A percentile compares a stretch with the other conserved stretches of the same genome.
Conservation (phyloP, 2,113 vertebrate species). For the Setophaga kirtlandii region DNA sequence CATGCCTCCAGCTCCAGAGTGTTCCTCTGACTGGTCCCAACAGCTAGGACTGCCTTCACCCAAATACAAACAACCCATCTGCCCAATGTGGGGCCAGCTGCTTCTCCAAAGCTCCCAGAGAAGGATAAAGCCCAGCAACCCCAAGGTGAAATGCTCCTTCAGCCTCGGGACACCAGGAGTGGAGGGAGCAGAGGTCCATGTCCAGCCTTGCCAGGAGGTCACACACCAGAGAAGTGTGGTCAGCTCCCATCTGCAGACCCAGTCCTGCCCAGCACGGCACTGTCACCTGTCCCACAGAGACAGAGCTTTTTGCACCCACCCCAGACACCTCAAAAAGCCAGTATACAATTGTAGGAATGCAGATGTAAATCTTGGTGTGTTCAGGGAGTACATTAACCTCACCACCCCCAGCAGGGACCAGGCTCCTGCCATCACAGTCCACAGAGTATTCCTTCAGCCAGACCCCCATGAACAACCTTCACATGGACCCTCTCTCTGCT, state of each 20-base stretch:
- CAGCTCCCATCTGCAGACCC: background rate
- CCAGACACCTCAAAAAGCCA: background rate
- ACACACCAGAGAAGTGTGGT: background rate
- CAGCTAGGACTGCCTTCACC: background rate
- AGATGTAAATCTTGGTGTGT: background rate
- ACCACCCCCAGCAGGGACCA: background rate
- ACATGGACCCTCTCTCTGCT: background rate
- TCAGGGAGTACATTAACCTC: background rate
- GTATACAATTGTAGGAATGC: rapidly evolving
- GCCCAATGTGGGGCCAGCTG: rapidly evolving
- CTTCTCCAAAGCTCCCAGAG: background rate
- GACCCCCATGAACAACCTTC: rapidly evolving
- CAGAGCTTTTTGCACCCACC: background rate
- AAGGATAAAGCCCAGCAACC: background rate
- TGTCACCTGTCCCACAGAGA: background rate
- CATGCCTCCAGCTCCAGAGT: background rate
- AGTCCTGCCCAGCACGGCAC: background rate
- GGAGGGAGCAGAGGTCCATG: background rate
- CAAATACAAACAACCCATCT: rapidly evolving
- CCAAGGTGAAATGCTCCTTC: background rate
- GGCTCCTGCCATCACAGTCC: background rate
- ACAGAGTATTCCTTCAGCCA: background rate
- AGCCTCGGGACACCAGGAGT: background rate
- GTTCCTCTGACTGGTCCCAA: background rate
- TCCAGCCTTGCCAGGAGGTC: background rate